Evolutionary conservation across 2,113 vertebrate genomes (phyloP).

Genomic region (Callipepla californica): DNA sequence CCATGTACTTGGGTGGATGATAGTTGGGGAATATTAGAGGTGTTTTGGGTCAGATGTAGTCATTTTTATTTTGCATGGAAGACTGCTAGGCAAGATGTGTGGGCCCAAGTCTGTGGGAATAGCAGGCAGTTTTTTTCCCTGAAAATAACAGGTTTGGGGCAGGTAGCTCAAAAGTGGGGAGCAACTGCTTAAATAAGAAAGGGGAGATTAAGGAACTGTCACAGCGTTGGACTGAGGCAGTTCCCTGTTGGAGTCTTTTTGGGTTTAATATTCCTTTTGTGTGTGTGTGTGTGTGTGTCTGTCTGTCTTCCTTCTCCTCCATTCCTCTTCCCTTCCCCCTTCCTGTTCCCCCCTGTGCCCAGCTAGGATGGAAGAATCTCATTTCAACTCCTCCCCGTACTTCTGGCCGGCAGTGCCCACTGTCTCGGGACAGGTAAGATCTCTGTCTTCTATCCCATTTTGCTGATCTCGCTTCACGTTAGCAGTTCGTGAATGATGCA

Average conservation of each 20-base stretch:
- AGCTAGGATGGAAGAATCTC: slow-evolving; percentile 99
- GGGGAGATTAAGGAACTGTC: slow-evolving; percentile 52
- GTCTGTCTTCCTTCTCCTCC: slow-evolving; percentile 18
- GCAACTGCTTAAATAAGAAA: neutral
- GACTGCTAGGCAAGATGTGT: neutral
- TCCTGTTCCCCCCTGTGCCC: slow-evolving; percentile 72
- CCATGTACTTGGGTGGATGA: neutral
- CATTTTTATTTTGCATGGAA: slow-evolving; percentile 33
- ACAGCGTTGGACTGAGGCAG: slow-evolving; percentile 37
- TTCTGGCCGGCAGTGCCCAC: slow-evolving; percentile 97
- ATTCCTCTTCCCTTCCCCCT: slow-evolving; percentile 26
- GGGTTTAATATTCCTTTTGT: slow-evolving; percentile 34
- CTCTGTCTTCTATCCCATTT: neutral
- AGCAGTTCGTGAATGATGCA: neutral
- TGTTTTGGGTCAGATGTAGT: neutral
- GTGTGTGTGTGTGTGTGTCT: slow-evolving; percentile 25
- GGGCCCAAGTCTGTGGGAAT: neutral
- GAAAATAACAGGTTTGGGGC: neutral
- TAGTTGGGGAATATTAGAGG: neutral
- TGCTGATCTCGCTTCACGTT: neutral
- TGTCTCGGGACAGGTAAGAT: slow-evolving; percentile 92
- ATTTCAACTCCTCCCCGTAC: slow-evolving; percentile 98
- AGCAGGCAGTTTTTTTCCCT: neutral
- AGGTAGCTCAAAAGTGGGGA: slow-evolving; percentile 13
- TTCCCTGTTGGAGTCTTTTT: slow-evolving; percentile 12